These are phyloP conservation scores for Pyrochroa serraticornis DNA, from an alignment of 2,888 invertebrate genomes.

Conservation along the genomic window DNA sequence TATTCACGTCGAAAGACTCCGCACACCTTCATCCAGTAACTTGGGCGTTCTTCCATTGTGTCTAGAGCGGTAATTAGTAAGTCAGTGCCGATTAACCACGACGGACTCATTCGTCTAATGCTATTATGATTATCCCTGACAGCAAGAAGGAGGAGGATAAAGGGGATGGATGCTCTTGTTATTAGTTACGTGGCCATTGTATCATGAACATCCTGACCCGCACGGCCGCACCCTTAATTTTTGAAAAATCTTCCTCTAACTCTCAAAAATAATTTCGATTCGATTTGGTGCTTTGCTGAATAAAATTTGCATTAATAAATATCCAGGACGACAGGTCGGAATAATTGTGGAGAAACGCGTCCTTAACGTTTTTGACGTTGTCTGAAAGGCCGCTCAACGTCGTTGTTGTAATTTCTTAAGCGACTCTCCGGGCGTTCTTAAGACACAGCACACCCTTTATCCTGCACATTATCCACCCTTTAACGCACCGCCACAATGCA, in stretches of 20 bases:
- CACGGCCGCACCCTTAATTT: slow-evolving; percentile 11
- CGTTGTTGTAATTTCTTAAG: slow-evolving; percentile 30
- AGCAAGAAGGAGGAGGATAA: slow-evolving; percentile 48
- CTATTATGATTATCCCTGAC: slow-evolving; percentile 59
- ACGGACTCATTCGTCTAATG: slow-evolving; percentile 59
- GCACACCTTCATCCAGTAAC: slow-evolving; percentile 9
- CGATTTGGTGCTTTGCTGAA: neutral
- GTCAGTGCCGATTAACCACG: slow-evolving; percentile 58
- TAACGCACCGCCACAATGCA: slow-evolving; percentile 59
- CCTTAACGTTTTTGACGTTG: slow-evolving; percentile 8
- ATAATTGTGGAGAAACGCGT: too few relatives aligned
- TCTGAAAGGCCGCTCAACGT: neutral
- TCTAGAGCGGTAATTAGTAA: slow-evolving; percentile 56
- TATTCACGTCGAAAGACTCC: neutral
- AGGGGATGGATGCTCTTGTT: slow-evolving; percentile 38
- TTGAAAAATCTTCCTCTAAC: too few relatives aligned
- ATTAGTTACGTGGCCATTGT: slow-evolving; percentile 40
- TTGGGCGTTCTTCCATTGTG: slow-evolving; percentile 50
- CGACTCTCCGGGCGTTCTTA: slow-evolving; percentile 15
- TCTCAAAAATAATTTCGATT: neutral
- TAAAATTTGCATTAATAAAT: slow-evolving; percentile 11
- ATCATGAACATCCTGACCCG: slow-evolving; percentile 20
- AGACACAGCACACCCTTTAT: slow-evolving; percentile 43
- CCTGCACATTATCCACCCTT: slow-evolving; percentile 58
- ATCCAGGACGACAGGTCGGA: too few relatives aligned